phyloP scores from a whole-genome alignment of 2,888 invertebrate species.

The Octodonta nipae region DNA sequence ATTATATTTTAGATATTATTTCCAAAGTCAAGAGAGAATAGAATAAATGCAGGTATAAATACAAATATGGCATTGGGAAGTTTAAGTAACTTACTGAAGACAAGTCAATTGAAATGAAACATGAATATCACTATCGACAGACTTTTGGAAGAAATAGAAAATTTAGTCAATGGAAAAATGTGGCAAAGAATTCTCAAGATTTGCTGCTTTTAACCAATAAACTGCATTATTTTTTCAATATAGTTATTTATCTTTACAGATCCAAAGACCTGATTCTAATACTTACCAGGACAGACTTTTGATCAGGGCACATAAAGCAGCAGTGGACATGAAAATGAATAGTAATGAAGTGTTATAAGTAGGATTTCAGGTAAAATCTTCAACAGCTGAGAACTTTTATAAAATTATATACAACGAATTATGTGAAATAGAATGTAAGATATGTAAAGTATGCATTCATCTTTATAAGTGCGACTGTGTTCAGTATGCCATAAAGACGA shows the following conservation, averaged over 20 bases:
- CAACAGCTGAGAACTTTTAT: conserved; percentile 5
- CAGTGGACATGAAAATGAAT: conserved; percentile 6
- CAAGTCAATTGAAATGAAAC: conserved; percentile 6
- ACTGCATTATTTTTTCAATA: background rate
- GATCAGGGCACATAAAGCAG: conserved; percentile 8
- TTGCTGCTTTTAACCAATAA: background rate
- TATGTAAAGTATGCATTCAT: conserved; percentile 12
- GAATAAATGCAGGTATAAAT: conserved; percentile 11
- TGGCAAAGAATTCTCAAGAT: conserved; percentile 7
- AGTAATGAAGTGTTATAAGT: conserved; percentile 7
- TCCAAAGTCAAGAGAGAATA: conserved; percentile 10
- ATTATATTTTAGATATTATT: conserved; percentile 12
- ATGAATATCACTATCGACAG: conserved; percentile 5
- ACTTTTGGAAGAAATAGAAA: conserved; percentile 7
- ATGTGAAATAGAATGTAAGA: conserved; percentile 10
- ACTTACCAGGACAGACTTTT: conserved; percentile 8
- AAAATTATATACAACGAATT: conserved; percentile 8
- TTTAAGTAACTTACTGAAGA: conserved; percentile 12
- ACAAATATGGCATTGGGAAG: conserved; percentile 13
- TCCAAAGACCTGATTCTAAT: conserved; percentile 4
- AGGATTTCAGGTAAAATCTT: conserved; percentile 12
- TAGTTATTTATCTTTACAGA: conserved; percentile 2
- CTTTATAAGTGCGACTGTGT: conserved; percentile 11
- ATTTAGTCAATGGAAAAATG: conserved; percentile 8
- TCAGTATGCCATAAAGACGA: conserved; percentile 10